These are phyloP conservation scores for Oncorhynchus nerka DNA, from an alignment of 2,113 vertebrate species.

Conservation along the genomic window DNA sequence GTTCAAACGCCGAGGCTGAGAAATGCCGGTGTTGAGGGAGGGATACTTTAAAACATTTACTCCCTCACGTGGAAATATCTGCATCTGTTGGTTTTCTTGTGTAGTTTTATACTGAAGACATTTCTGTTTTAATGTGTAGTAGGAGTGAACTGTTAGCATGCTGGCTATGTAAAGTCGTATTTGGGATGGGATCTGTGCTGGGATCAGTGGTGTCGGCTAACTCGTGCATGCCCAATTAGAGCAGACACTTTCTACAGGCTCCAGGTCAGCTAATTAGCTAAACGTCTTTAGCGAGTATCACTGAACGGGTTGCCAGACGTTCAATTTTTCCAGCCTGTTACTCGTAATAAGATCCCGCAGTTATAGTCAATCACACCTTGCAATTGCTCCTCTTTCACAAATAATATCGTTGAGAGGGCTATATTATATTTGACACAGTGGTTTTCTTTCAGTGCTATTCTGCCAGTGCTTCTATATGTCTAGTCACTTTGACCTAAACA, in stretches of 20 bases:
- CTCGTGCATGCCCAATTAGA: slow-evolving; percentile 3
- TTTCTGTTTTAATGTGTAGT: no score
- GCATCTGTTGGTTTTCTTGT: background rate
- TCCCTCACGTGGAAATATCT: background rate
- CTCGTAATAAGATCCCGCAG: slow-evolving; percentile 36
- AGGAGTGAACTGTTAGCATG: no score
- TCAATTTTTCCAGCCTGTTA: slow-evolving; percentile 13
- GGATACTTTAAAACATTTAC: background rate
- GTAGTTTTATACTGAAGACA: no score
- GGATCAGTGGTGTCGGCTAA: background rate
- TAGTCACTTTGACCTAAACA: no score
- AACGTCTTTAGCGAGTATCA: slow-evolving; percentile 22
- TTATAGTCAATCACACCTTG: slow-evolving; percentile 10
- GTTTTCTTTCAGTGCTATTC: background rate
- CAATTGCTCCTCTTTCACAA: slow-evolving; percentile 14
- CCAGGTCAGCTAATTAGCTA: slow-evolving; percentile 29
- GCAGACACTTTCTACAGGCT: slow-evolving; percentile 24
- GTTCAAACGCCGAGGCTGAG: background rate
- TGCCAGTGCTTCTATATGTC: slow-evolving; percentile 5
- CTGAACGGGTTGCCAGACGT: slow-evolving; percentile 40
- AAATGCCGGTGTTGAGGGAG: background rate
- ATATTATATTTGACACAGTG: background rate
- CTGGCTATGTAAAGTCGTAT: background rate
- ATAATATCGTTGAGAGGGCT: background rate
- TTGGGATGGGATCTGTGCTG: background rate